Conservation (phyloP, 2,113 vertebrate genomes). For the Gymnobelideus leadbeateri region DNA sequence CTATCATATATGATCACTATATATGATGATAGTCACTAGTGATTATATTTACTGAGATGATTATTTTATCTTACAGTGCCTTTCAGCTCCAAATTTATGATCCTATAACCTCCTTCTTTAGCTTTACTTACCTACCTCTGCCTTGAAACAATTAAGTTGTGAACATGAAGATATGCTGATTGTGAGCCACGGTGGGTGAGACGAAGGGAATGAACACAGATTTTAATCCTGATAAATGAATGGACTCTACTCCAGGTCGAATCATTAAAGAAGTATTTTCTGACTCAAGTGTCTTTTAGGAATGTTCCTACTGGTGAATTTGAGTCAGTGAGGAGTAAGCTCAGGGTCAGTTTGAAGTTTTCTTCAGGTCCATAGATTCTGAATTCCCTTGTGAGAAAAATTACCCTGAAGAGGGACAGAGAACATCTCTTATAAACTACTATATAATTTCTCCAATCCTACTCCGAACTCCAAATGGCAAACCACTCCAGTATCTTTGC, state of each 20-base stretch:
- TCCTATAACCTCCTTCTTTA: slow-evolving; percentile 11
- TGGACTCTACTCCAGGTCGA: neutral
- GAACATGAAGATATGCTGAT: neutral
- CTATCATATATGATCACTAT: neutral
- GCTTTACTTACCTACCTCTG: neutral
- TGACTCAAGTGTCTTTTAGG: slow-evolving; percentile 41
- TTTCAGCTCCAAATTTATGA: neutral
- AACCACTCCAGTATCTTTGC: neutral
- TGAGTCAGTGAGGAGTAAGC: slow-evolving; percentile 11
- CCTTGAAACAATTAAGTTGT: slow-evolving; percentile 25
- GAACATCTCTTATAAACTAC: slow-evolving; percentile 26
- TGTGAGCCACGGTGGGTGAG: neutral
- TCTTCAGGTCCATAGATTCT: neutral
- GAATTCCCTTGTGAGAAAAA: slow-evolving; percentile 41
- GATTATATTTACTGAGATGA: neutral
- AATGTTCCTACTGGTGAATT: neutral
- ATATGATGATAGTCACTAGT: neutral
- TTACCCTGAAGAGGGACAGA: slow-evolving; percentile 9
- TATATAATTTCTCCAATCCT: neutral
- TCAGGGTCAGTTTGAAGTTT: neutral
- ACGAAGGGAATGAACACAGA: neutral
- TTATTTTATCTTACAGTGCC: neutral
- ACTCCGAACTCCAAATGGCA: neutral
- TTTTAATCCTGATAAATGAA: neutral
- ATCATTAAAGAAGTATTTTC: slow-evolving; percentile 5